Base-by-base conservation (phyloP, 2,888 invertebrate species). In the Dasypolia templi region DNA sequence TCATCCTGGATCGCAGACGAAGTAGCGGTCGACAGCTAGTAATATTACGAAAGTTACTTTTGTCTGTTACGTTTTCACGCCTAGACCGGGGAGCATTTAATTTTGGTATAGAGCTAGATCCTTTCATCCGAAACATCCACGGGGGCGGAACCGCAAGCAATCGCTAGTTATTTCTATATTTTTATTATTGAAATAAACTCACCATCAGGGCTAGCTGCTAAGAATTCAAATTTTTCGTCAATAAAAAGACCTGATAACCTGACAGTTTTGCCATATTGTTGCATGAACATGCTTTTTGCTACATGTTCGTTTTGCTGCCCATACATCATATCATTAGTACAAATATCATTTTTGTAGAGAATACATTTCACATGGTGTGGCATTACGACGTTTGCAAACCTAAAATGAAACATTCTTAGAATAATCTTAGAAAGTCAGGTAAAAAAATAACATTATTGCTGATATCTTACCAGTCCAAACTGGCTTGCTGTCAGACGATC, bases 331-430 rank as follows among this genome's bases (percentile, higher is more conserved):
- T 73, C 61, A 39, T 66, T 49, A n/a, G 58, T 67, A n/a, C 49
- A 53, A 44, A 59, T 44, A 61, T 59, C 19, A 35, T 59, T 59
- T 61, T 66, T 73, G 59, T 73, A 67, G 29, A 73, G 59, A 39
- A 67, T n/a, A 11, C n/a, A 19, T 55, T 63, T 71, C 6, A 64
- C 71, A 64, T 71, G 71, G 71, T 55, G 71, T 71, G 39, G 64
- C 56, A 29, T 51, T 63, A 44, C 55, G 63, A 26, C 63, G 51
- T 56, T 71, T 71, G 53, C 64, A 71, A 63, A 71, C 39, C 71
- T 71, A 29, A 22, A 71, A 71, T 49, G 39, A 58, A n/a, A n/a
- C n/a, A n/a, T n/a, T n/a, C n/a, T n/a, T n/a, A n/a, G n/a, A n/a
- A n/a, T n/a, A n/a, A n/a, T n/a, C n/a, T n/a, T 49, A 49, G 49